Base-by-base conservation (phyloP, 2,113 vertebrate species). In the Grallaria varia region DNA sequence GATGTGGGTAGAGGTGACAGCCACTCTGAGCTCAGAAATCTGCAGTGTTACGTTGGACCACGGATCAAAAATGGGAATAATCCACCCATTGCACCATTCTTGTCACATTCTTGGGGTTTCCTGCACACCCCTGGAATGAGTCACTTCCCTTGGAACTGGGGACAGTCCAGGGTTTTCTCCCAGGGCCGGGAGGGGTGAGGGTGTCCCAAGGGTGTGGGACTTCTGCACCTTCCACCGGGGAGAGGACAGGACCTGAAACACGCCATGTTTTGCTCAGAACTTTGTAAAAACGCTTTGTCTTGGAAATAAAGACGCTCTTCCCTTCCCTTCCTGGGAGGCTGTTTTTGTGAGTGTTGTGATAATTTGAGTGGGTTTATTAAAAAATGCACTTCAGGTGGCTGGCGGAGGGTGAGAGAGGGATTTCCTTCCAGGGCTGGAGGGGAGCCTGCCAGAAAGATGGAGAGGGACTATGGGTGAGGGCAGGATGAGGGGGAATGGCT, bases 251-350 rank as follows among this genome's bases (percentile, higher is more conserved):
- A 49, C 74, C 6, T 8, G 91, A 95, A 93, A 94, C 79, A 88
- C 91, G 12, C 49, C 67, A 62, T 90, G 79, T 86, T 49, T 31
- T 75, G 80, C 72, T 90, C 84, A 33, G 28, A 80, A 74, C 82
- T 63, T 28, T 52, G 90, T 90, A 90, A 80, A 96, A 93, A 52
- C 50, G 72, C 94, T 86, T 86, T 91, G 40, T 85, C 16, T 23
- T 6, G 50, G 39, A 56, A 98, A 98, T 98, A 98, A 98, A 97
- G 71, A 8, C 18, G 39, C 78, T 93, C 71, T 85, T 93, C 93
- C 84, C 85, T 96, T 96, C 93, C 72, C 14, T 33, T 31, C 42
- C 42, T 7, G 72, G 35, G 40, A 45, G 58, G 63, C 28, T 75
- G 75, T 20, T 30, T 88, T 39, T 45, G 42, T 25, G 24, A 58